Evolutionary conservation across 2,888 invertebrate genomes (phyloP).

Genomic region (Tetragonula carbonaria): DNA sequence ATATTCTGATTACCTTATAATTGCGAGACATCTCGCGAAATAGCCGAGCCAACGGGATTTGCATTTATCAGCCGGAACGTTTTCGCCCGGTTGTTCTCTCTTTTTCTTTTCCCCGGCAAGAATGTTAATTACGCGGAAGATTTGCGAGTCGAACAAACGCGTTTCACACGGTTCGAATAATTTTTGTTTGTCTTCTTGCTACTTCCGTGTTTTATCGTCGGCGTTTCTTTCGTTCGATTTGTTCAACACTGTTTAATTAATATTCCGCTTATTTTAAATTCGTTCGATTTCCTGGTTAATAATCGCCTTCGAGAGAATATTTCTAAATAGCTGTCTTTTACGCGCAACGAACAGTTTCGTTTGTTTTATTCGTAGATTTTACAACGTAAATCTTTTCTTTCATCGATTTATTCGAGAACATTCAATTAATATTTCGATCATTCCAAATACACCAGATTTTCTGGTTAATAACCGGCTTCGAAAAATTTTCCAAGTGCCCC

Average conservation of each 20-base stretch:
- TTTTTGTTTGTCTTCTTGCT: constrained; percentile 9
- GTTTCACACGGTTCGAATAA: constrained; percentile 2
- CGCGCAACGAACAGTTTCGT: too few species aligned
- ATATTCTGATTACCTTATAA: constrained; percentile 66
- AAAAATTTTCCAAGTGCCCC: too few species aligned
- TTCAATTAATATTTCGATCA: too few species aligned
- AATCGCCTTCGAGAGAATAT: background rate
- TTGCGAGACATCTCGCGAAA: constrained; percentile 57
- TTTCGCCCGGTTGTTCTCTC: constrained; percentile 7
- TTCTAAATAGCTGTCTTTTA: too few species aligned
- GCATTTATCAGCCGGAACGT: constrained; percentile 54
- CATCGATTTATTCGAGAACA: too few species aligned
- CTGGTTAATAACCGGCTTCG: too few species aligned
- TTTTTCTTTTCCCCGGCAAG: constrained; percentile 32
- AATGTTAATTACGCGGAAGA: constrained; percentile 59
- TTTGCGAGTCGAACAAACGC: constrained; percentile 48
- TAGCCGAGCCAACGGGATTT: constrained; percentile 49
- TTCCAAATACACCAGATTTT: too few species aligned
- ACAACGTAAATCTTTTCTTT: too few species aligned
- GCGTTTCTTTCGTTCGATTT: background rate
- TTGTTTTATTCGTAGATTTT: too few species aligned
- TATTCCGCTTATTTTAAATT: background rate
- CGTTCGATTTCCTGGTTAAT: background rate
- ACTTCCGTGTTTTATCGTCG: background rate
- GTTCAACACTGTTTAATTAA: background rate